Base-by-base conservation (phyloP, 2,113 vertebrate species). In the Protobothrops flavoviridis region DNA sequence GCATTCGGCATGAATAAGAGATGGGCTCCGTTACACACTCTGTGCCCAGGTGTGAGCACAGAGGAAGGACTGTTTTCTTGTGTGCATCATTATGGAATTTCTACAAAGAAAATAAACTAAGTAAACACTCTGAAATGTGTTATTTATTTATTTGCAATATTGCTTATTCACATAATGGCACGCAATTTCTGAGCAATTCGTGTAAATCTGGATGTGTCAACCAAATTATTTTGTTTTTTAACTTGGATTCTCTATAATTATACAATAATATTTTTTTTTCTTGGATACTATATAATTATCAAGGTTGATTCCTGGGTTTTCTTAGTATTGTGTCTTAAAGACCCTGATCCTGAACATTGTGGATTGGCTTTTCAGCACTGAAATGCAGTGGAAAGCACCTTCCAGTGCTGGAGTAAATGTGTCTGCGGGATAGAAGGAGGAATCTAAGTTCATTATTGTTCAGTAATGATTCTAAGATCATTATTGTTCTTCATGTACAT, bases 401-500 rank as follows among this genome's bases (percentile, higher is more conserved):
- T 69, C 23, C 57, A 13, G 5, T 69, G 29, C 12, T 69, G 11
- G 61, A n/a, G 26, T 64, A 0, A n/a, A 69, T n/a, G 26, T 69
- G 12, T 15, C 61, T 69, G 29, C 9, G 1, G 61, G 12, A n/a
- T 69, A 13, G 29, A 69, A 4, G 64, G 29, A 69, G 86, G 64
- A 74, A 92, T 52, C 4, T 94, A 94, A 96, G 93, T 29, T 69
- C 91, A 93, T 89, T 85, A 88, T 0, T 7, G 0, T 61, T 92
- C 90, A 48, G 48, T 48, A 48, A 48, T 48, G 48, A 48, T 48
- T 52, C 4, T 94, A 94, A 97, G 93, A 52, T 69, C 91, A 93
- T 89, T 74, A 89, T 0, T 7, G 0, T 74, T 2, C 94, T 85
- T 64, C 91, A 43, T 43, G 12, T 48, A 6, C 23, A 43, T 43